Percentiles rank a stretch among this genome's conserved stretches.
phyloP scores from a whole-genome alignment of 2,888 invertebrate genomes.

The Euspilapteryx auroguttella region DNA sequence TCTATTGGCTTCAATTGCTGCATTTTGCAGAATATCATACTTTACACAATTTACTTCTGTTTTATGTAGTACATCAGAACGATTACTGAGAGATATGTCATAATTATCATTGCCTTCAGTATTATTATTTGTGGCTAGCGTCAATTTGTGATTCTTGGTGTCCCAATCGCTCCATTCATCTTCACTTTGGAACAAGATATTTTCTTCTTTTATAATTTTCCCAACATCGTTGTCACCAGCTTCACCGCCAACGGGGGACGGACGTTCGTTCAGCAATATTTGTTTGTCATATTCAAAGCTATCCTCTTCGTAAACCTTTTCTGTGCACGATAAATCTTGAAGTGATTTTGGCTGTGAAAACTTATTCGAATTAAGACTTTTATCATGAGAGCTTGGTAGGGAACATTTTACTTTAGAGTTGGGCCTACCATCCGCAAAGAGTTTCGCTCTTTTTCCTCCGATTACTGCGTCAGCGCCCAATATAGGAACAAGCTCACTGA shows the following conservation, averaged over 20 bases:
- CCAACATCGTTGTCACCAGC: slow-evolving; percentile 50
- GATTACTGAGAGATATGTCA: no score
- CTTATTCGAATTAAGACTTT: not conserved
- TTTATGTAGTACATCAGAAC: not conserved
- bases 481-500: slow-evolving; percentile 84
- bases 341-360: slow-evolving; percentile 15
- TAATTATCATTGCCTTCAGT: no score
- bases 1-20: slow-evolving; percentile 54
- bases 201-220: slow-evolving; percentile 30
- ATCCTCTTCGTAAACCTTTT: slow-evolving; percentile 20
- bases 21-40: slow-evolving; percentile 32
- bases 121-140: not conserved
- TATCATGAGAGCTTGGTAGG: no score
- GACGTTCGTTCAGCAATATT: slow-evolving; percentile 67
- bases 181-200: slow-evolving; percentile 58
- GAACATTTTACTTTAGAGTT: slow-evolving; percentile 51
- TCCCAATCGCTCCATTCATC: slow-evolving; percentile 87
- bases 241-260: slow-evolving; percentile 84
- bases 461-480: slow-evolving; percentile 85
- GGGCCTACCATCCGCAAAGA: slow-evolving; percentile 87
- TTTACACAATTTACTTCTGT: not conserved
- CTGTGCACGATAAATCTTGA: slow-evolving; percentile 32
- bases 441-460: slow-evolving; percentile 76
- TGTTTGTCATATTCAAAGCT: slow-evolving; percentile 17
- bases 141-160: slow-evolving; percentile 30